A percentile compares a stretch with the other conserved stretches of the same genome.
Evolutionary conservation across 2,113 vertebrate species (phyloP).

Genomic region (Strix uralensis): DNA sequence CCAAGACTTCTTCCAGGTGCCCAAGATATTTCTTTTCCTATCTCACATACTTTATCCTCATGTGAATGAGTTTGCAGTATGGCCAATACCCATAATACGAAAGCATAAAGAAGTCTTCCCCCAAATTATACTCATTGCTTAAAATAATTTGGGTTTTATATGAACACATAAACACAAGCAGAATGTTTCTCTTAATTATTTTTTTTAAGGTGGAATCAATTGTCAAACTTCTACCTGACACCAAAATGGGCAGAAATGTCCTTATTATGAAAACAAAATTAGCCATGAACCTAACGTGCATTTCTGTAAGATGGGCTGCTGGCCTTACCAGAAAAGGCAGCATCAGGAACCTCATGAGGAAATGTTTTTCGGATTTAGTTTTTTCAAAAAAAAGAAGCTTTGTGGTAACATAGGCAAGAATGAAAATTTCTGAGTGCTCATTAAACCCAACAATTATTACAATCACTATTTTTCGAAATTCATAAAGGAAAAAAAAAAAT

Average conservation of each 20-base stretch:
- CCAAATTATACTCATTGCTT: background rate
- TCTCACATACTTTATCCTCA: background rate
- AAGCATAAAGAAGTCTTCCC: background rate
- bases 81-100: background rate
- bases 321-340: background rate
- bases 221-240: background rate
- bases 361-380: background rate
- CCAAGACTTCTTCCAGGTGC: background rate
- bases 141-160: background rate
- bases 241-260: background rate
- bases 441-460: background rate
- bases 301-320: background rate
- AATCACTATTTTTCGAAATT: background rate
- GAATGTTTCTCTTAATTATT: background rate
- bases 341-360: background rate
- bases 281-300: background rate
- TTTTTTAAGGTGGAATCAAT: background rate
- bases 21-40: background rate
- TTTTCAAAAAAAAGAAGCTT: background rate
- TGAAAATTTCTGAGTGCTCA: background rate
- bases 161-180: background rate
- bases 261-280: background rate
- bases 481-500: background rate
- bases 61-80: background rate
- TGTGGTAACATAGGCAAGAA: background rate